phyloP scores from a whole-genome alignment of 1,140 invertebrate species.

The Metaphire vulgaris region DNA sequence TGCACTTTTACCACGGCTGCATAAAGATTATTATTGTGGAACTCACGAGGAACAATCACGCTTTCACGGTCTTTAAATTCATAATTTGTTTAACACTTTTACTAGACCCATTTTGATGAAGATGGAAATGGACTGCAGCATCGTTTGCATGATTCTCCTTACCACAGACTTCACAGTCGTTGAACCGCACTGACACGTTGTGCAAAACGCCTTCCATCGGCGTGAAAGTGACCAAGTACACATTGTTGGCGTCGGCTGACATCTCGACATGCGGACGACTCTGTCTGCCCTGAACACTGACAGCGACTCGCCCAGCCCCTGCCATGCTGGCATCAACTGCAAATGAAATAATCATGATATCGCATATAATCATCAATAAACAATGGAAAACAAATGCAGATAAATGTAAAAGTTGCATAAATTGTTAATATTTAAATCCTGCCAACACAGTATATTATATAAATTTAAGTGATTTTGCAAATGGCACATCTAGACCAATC shows the following conservation, averaged over 20 bases:
- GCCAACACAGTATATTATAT: too few relatives aligned
- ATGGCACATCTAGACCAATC: too few relatives aligned
- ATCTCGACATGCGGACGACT: conserved; percentile 20
- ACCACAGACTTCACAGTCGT: conserved; percentile 81
- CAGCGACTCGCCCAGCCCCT: conserved; percentile 10
- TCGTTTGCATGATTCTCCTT: conserved; percentile 27
- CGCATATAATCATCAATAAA: too few relatives aligned
- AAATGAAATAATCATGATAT: too few relatives aligned
- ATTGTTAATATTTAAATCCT: neutral
- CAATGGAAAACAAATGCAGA: neutral
- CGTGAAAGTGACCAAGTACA: conserved; percentile 45
- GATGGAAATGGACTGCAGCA: too few relatives aligned
- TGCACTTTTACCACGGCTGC: too few relatives aligned
- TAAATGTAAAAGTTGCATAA: neutral
- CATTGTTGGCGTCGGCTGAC: conserved; percentile 28
- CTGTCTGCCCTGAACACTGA: conserved; percentile 7
- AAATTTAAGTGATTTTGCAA: too few relatives aligned
- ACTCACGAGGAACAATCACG: too few relatives aligned
- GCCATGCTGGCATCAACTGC: conserved; percentile 10
- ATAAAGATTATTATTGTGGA: too few relatives aligned
- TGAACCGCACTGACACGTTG: conserved; percentile 89
- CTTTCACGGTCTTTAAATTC: too few relatives aligned
- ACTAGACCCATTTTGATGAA: too few relatives aligned
- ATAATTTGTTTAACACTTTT: too few relatives aligned
- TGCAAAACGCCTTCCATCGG: conserved; percentile 41